phyloP scores from a whole-genome alignment of 1,140 invertebrate species.

The Physella acuta region DNA sequence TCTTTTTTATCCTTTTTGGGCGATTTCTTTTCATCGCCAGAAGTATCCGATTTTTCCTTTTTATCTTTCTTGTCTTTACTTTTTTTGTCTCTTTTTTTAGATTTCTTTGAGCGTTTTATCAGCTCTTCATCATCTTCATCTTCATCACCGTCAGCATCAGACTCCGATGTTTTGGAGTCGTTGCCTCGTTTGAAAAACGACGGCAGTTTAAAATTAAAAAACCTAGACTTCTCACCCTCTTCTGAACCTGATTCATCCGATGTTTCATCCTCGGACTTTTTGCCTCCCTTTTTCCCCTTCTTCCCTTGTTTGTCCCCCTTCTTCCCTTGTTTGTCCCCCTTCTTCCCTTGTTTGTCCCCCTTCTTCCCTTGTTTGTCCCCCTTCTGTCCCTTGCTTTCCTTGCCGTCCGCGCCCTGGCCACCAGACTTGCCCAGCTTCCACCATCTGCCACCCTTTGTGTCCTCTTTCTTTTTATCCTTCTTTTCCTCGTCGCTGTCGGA shows the following conservation, averaged over 20 bases:
- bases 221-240: too few relatives aligned
- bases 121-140: too few relatives aligned
- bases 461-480: neutral
- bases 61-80: too few relatives aligned
- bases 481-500: neutral
- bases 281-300: neutral
- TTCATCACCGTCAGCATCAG: too few relatives aligned
- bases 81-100: too few relatives aligned
- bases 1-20: neutral
- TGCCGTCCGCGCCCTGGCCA: neutral
- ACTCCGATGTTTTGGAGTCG: too few relatives aligned
- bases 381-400: neutral
- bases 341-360: neutral
- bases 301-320: neutral
- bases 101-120: too few relatives aligned
- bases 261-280: neutral
- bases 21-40: neutral
- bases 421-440: neutral
- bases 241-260: too few relatives aligned
- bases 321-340: neutral
- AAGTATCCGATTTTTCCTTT: too few relatives aligned
- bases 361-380: neutral
- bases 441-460: neutral
- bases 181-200: too few relatives aligned
- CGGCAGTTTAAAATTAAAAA: too few relatives aligned